Conservation (phyloP, 1,140 invertebrate genomes). For the Homarus americanus region DNA sequence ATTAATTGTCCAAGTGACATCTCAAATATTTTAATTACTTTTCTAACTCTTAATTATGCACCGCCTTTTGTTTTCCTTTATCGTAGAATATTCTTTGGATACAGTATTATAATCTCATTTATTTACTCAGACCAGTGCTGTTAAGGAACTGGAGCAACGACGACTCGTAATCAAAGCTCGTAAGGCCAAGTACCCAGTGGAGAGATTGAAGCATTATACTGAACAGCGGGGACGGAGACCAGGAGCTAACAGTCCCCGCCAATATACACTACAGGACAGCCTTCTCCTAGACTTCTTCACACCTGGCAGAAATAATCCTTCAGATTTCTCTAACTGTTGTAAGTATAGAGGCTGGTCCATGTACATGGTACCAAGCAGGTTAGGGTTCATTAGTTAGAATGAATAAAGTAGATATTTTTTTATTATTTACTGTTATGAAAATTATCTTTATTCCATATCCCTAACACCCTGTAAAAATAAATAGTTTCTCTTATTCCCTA, state of each 20-base stretch:
- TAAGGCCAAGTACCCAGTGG: background rate
- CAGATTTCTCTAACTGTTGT: background rate
- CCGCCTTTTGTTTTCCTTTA: too few relatives aligned
- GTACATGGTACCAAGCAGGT: too few relatives aligned
- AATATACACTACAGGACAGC: background rate
- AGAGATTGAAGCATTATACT: constrained; percentile 31
- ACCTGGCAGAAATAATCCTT: background rate
- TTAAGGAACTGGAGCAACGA: constrained; percentile 17
- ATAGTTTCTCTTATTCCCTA: too few relatives aligned
- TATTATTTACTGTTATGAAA: too few relatives aligned
- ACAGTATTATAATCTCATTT: background rate
- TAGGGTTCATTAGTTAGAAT: too few relatives aligned
- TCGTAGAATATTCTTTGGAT: too few relatives aligned
- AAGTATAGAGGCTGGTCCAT: background rate
- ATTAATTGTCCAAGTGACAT: too few relatives aligned
- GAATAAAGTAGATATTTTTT: too few relatives aligned
- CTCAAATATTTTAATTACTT: too few relatives aligned
- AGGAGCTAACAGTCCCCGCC: constrained; percentile 4
- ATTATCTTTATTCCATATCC: too few relatives aligned
- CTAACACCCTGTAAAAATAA: too few relatives aligned
- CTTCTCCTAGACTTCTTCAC: constrained; percentile 30
- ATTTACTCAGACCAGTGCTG: background rate
- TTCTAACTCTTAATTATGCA: too few relatives aligned
- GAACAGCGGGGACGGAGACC: constrained; percentile 25
- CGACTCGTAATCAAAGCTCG: constrained; percentile 28